Evolutionary conservation across 1,140 invertebrate species (phyloP).

Genomic region (Lordiphosa collinella): DNA sequence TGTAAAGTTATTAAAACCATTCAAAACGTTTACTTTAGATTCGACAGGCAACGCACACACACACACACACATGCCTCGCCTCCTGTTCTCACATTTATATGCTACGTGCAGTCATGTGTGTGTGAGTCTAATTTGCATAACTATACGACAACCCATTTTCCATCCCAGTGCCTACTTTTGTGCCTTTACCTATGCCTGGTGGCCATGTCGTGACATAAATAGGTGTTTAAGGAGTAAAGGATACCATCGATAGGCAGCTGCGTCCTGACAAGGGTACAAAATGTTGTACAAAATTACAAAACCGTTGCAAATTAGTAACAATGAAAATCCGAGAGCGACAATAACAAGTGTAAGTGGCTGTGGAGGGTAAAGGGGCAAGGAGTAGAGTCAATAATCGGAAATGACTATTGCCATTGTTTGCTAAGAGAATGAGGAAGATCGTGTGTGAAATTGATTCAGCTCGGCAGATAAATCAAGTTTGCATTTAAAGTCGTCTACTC

Average conservation of each 20-base stretch:
- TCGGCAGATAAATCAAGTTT: no score
- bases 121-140: conserved; percentile 62
- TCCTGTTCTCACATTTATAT: not conserved
- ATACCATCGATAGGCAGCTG: conserved; percentile 18
- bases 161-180: not conserved
- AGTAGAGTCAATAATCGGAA: conserved; percentile 9
- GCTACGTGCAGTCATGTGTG: conserved; percentile 21
- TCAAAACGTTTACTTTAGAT: conserved; percentile 54
- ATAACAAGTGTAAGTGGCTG: conserved; percentile 21
- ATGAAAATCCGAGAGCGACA: conserved; percentile 24
- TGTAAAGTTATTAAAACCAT: conserved; percentile 75
- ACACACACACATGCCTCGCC: not conserved
- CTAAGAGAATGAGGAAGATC: not conserved
- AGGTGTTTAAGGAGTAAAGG: conserved; percentile 28
- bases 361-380: not conserved
- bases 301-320: conserved; percentile 64
- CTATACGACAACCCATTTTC: conserved; percentile 34
- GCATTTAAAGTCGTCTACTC: no score
- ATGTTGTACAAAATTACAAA: conserved; percentile 50
- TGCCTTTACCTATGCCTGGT: not conserved
- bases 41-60: not conserved
- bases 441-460: no score
- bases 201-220: conserved; percentile 38
- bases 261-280: conserved; percentile 34
- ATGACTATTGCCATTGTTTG: conserved; percentile 15